These are phyloP conservation scores for Brachyistius frenatus DNA, from an alignment of 2,113 vertebrate species.

Conservation along the genomic window DNA sequence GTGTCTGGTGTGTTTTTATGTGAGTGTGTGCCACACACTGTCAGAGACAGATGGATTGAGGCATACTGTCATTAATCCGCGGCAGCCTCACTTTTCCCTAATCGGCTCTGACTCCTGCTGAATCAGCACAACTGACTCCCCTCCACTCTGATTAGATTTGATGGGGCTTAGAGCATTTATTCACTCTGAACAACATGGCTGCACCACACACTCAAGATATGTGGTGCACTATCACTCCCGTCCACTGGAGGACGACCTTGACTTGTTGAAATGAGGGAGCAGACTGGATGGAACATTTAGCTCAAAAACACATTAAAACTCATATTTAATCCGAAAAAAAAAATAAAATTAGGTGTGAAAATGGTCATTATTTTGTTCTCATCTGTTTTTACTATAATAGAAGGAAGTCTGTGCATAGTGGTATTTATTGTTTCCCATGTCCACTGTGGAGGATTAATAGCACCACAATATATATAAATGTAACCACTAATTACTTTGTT, in stretches of 20 bases:
- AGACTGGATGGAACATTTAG: background rate
- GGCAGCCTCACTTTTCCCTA: slow-evolving; percentile 66
- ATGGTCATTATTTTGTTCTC: background rate
- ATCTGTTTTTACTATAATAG: background rate
- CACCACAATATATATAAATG: no score
- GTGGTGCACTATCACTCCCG: slow-evolving; percentile 5
- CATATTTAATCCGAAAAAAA: background rate
- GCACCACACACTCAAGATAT: background rate
- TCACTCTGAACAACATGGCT: slow-evolving; percentile 39
- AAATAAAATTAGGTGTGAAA: background rate
- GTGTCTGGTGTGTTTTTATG: slow-evolving; percentile 11
- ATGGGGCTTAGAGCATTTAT: slow-evolving; percentile 64
- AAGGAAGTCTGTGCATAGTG: background rate
- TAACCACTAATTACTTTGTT: no score
- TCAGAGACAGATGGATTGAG: slow-evolving; percentile 66
- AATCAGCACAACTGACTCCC: slow-evolving; percentile 64
- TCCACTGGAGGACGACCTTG: slow-evolving; percentile 35
- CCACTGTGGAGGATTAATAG: background rate
- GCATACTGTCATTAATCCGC: slow-evolving; percentile 74
- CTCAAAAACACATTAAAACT: background rate
- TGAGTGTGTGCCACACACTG: background rate
- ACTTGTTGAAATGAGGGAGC: background rate
- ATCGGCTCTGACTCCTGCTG: slow-evolving; percentile 76
- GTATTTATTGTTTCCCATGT: no score
- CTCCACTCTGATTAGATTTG: slow-evolving; percentile 72